Percentiles rank a stretch among this genome's conserved stretches.
Evolutionary conservation across 2,888 invertebrate genomes (phyloP).

Genomic region (Diploptera punctata): DNA sequence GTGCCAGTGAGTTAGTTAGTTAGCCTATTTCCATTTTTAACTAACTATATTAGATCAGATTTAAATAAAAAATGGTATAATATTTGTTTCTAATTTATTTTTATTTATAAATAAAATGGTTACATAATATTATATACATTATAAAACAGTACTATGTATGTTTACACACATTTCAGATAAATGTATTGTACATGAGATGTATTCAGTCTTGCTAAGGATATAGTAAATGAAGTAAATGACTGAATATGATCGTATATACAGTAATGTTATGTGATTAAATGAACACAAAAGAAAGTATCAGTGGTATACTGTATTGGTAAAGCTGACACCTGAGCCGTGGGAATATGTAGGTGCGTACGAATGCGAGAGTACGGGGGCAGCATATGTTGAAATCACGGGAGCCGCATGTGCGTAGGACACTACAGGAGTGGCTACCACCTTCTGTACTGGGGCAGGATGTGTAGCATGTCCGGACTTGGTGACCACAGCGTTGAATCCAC

Average conservation of each 20-base stretch:
- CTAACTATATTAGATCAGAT: too few species aligned
- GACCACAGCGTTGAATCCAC: slow-evolving; percentile 35
- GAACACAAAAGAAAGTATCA: neutral
- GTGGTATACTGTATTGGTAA: neutral
- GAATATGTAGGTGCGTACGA: neutral
- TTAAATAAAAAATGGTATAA: too few species aligned
- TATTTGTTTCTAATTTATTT: too few species aligned
- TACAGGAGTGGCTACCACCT: neutral
- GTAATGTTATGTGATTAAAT: neutral
- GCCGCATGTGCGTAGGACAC: neutral
- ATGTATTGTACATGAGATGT: too few species aligned
- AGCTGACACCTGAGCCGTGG: neutral
- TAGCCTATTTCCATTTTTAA: too few species aligned
- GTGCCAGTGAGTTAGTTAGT: too few species aligned
- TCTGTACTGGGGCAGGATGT: neutral
- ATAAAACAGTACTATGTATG: too few species aligned
- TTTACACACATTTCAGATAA: too few species aligned
- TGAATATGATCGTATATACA: neutral
- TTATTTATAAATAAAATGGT: too few species aligned
- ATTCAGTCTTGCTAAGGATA: slow-evolving; percentile 2
- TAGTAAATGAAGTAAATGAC: neutral
- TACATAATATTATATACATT: too few species aligned
- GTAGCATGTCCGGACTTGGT: slow-evolving; percentile 24
- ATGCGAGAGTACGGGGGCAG: neutral
- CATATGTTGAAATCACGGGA: neutral